Percentiles rank a stretch among this genome's conserved stretches.
phyloP scores from a whole-genome alignment of 2,113 vertebrate genomes.

The Ammodytes dubius region DNA sequence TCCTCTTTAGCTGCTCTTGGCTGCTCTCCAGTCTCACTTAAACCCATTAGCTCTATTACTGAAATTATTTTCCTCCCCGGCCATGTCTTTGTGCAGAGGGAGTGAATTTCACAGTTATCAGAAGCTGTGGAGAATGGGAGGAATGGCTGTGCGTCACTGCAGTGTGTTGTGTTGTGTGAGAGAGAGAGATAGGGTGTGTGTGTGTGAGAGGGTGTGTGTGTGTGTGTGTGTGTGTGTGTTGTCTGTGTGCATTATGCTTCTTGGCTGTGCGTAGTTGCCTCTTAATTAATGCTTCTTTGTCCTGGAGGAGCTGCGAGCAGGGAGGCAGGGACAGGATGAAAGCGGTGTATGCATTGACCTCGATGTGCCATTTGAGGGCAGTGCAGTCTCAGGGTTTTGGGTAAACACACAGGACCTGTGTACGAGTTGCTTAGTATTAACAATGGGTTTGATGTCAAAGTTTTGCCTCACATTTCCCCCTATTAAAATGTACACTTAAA shows the following conservation, averaged over 20 bases:
- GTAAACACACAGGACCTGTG: conserved; percentile 40
- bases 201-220: conserved; percentile 51
- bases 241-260: conserved; percentile 74
- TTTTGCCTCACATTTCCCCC: conserved; percentile 43
- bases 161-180: conserved; percentile 39
- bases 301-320: conserved; percentile 73
- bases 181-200: conserved; percentile 43
- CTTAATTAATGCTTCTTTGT: conserved; percentile 86
- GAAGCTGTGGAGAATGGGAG: conserved; percentile 77
- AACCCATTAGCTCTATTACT: conserved; percentile 90
- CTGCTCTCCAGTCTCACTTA: conserved; percentile 88
- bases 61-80: conserved; percentile 88
- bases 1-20: conserved; percentile 84
- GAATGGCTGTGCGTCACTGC: conserved; percentile 64
- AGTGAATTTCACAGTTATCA: conserved; percentile 91
- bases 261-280: conserved; percentile 84
- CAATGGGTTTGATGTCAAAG: conserved; percentile 54
- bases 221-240: conserved; percentile 39
- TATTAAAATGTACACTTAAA: conserved; percentile 24
- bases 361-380: conserved; percentile 90
- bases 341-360: conserved; percentile 76
- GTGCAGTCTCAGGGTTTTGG: conserved; percentile 85
- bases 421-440: conserved; percentile 43
- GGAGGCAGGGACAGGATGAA: conserved; percentile 47
- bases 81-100: conserved; percentile 85